Evolutionary conservation across 1,140 invertebrate genomes (phyloP).

Genomic region (Nasonia longicornis): DNA sequence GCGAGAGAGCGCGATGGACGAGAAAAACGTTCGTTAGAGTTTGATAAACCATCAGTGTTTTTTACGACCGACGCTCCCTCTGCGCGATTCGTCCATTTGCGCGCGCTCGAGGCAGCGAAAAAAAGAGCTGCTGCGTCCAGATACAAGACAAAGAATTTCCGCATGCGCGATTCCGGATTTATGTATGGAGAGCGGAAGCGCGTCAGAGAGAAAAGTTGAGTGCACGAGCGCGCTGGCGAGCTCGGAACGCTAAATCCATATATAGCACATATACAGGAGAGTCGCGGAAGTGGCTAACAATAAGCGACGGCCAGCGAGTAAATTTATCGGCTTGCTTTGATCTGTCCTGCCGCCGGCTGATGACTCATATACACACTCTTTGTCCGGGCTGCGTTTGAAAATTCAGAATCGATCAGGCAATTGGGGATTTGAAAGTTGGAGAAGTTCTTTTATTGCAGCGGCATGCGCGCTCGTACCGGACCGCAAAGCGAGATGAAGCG

Average conservation of each 20-base stretch:
- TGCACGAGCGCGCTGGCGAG: background rate
- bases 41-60: conserved; percentile 54
- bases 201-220: background rate
- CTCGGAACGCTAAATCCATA: conserved; percentile 35
- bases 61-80: conserved; percentile 11
- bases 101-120: conserved; percentile 35
- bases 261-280: background rate
- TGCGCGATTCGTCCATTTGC: conserved; percentile 47
- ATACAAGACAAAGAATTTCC: conserved; percentile 46
- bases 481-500: too few relatives aligned
- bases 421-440: background rate
- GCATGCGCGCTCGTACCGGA: too few relatives aligned
- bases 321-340: conserved; percentile 45
- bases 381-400: background rate
- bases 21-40: conserved; percentile 53
- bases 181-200: conserved; percentile 12
- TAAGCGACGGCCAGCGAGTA: background rate
- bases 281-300: background rate
- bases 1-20: conserved; percentile 23
- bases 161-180: conserved; percentile 12
- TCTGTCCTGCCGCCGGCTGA: background rate
- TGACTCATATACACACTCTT: background rate
- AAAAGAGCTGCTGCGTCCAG: conserved; percentile 7
- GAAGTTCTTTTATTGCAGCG: too few relatives aligned
- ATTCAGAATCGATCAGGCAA: background rate